Base-by-base conservation (phyloP, 2,888 invertebrate genomes). In the Platycheirus rosarum region DNA sequence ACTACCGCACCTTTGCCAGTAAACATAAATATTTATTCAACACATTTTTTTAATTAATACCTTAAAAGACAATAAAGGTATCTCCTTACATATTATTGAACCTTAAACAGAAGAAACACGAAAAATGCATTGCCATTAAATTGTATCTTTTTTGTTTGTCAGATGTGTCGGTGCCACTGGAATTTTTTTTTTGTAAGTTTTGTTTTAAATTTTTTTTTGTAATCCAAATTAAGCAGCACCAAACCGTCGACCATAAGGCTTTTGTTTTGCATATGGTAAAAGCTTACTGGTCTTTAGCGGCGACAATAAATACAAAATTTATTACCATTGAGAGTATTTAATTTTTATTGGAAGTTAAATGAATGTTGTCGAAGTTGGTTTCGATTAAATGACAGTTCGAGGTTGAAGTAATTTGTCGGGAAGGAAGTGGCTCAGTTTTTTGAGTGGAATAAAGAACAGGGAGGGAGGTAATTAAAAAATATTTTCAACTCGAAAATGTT, bases 61-160 rank as follows among this genome's bases (percentile, higher is more conserved):
- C 11, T 40, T 16, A 14, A 40, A 14, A 5, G 1, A 14, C 20
- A n/a, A 26, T 40, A 14, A 51, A 26, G 9, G 9, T 55, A 2
- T 49, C 13, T 11, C 13, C 1, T 23, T 40, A 37, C 13, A 23
- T n/a, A n/a, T 23, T 7, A 40, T 14, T 26, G 23, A 55, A 32
- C 26, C 9, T 37, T 35, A n/a, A 53, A 53, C n/a, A 35, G 35
- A 53, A 53, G 18, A 26, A 46, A 65, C 76, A 71, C 40, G 48
- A 77, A 65, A 77, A 65, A 57, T 63, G 63, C 70, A 77, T 65
- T 71, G 48, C 46, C 63, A 71, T 77, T 71, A 65, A 77, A 42
- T 77, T 77, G 62, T 65, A 74, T 62, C 29, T 62, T 55, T 13
- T 2, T n/a, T n/a, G n/a, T n/a, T n/a, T 14, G 6, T 55, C 5